Percentiles rank a stretch among this genome's conserved stretches.
phyloP scores from a whole-genome alignment of 2,888 invertebrate genomes.

The Celastrina argiolus region DNA sequence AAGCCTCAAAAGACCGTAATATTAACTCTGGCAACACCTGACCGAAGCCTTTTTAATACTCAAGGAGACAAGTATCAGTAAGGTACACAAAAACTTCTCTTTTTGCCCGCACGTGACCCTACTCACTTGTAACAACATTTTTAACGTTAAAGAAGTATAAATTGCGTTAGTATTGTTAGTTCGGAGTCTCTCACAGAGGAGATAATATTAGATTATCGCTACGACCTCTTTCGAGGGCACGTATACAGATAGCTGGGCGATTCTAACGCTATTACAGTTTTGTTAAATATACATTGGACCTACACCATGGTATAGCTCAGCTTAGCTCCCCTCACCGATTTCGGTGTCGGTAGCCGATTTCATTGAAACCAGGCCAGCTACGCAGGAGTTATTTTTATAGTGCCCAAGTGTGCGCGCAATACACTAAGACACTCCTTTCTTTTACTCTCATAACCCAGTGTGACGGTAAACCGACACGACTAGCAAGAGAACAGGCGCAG shows the following conservation, averaged over 20 bases:
- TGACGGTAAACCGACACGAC: no score
- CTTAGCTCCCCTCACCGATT: no score
- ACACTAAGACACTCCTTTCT: no score
- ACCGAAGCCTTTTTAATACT: background rate
- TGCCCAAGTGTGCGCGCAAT: no score
- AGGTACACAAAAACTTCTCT: constrained; percentile 7
- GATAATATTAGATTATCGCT: constrained; percentile 1
- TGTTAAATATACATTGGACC: no score
- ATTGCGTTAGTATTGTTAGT: constrained; percentile 10
- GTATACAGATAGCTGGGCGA: background rate
- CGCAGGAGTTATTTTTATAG: no score
- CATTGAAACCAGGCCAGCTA: no score
- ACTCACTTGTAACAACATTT: constrained; percentile 13
- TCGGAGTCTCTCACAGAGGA: constrained; percentile 15
- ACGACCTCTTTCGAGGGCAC: background rate
- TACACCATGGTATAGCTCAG: no score
- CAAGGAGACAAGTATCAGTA: background rate
- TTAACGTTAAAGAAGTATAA: background rate
- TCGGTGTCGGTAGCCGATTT: no score
- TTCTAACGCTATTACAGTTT: background rate
- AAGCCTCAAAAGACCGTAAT: background rate
- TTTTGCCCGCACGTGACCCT: background rate
- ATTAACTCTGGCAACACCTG: background rate
- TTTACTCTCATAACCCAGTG: no score
- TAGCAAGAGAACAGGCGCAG: no score